Evolutionary conservation across 2,113 vertebrate genomes (phyloP).

Genomic region (Sardina pilchardus): DNA sequence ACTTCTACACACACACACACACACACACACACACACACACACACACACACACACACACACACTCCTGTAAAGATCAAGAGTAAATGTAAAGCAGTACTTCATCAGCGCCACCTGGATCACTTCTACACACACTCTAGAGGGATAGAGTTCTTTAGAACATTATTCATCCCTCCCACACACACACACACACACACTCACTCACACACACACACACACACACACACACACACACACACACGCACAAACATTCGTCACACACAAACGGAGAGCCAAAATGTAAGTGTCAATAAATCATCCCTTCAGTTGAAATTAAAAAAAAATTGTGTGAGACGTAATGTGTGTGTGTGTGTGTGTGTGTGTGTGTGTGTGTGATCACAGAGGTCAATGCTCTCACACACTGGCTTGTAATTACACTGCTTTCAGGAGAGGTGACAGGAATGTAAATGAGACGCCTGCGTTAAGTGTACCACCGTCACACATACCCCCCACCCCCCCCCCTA

Average conservation of each 20-base stretch:
- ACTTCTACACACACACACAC: not conserved
- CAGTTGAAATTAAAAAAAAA: slow-evolving; percentile 43
- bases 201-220: slow-evolving; percentile 13
- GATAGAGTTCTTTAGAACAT: not conserved
- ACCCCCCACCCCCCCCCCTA: not conserved
- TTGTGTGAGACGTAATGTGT: not conserved
- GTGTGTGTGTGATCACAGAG: not conserved
- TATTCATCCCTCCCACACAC: not conserved
- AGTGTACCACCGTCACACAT: not conserved
- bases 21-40: too few species aligned
- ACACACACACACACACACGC: not conserved
- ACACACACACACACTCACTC: slow-evolving; percentile 19
- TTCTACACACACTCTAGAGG: not conserved
- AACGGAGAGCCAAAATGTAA: slow-evolving; percentile 27
- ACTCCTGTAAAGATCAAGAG: too few species aligned
- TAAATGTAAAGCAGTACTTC: too few species aligned
- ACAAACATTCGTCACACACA: slow-evolving; percentile 14
- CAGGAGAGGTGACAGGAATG: not conserved
- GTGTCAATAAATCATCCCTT: slow-evolving; percentile 49
- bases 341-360: not conserved
- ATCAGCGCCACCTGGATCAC: not conserved
- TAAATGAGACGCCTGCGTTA: not conserved
- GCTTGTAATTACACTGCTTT: not conserved
- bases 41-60: too few species aligned
- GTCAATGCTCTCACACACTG: not conserved